Evolutionary conservation across 92 coral and sea anemone species (phyloP).

Genomic region (Actinostola sp.): DNA sequence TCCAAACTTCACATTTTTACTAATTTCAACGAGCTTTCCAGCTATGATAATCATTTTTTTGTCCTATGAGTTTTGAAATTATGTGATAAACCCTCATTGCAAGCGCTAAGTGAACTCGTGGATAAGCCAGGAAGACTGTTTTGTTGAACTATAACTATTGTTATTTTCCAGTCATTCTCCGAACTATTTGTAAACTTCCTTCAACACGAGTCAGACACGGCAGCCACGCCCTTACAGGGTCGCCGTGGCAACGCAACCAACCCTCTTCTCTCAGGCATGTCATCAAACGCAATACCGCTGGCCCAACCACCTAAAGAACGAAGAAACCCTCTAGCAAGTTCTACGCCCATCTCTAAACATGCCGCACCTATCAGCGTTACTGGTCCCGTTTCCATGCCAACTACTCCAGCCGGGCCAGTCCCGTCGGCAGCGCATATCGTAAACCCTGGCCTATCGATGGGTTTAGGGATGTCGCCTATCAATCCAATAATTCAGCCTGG

Average conservation of each 20-base stretch:
- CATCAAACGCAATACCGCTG: slow-evolving; percentile 66
- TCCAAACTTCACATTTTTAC: no score
- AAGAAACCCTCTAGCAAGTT: slow-evolving; percentile 60
- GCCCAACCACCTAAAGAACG: slow-evolving; percentile 38
- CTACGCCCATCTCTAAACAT: slow-evolving; percentile 64
- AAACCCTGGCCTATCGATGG: neutral
- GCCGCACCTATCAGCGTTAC: slow-evolving; percentile 7
- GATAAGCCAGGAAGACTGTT: no score
- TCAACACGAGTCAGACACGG: slow-evolving; percentile 86
- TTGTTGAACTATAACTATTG: neutral
- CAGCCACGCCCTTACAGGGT: slow-evolving; percentile 27
- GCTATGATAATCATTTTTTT: no score
- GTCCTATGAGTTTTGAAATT: no score
- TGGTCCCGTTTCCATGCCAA: slow-evolving; percentile 5
- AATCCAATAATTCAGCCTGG: slow-evolving; percentile 3
- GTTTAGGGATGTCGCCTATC: slow-evolving; percentile 28
- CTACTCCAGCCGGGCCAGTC: slow-evolving; percentile 3
- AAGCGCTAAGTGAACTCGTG: no score
- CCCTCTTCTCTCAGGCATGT: slow-evolving; percentile 72
- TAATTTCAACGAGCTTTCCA: no score
- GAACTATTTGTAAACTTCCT: slow-evolving; percentile 95
- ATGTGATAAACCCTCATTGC: no score
- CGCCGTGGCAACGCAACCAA: slow-evolving; percentile 52
- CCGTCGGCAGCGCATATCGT: neutral
- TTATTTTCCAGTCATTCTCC: slow-evolving; percentile 75